Evolutionary conservation across 2,113 vertebrate genomes (phyloP).

Genomic region (Chloebia gouldiae): DNA sequence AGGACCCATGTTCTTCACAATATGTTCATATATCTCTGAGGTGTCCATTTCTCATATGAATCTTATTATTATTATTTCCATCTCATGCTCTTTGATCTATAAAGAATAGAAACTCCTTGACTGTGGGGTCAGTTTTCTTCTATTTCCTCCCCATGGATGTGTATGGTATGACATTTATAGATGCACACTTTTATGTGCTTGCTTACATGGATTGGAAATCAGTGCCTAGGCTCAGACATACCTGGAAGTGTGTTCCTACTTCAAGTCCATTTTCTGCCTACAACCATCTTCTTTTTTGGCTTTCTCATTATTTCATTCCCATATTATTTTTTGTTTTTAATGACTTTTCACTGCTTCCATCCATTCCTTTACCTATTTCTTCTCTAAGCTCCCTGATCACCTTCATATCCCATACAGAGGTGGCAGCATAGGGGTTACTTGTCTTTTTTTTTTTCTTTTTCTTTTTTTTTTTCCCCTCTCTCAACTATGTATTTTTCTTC

Average conservation of each 20-base stretch:
- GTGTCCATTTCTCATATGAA: background rate
- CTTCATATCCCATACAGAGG: background rate
- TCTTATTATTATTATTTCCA: background rate
- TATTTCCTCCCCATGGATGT: background rate
- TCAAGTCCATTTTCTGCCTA: background rate
- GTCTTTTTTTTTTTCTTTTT: background rate
- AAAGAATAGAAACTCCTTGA: background rate
- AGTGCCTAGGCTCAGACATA: background rate
- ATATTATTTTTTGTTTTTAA: background rate
- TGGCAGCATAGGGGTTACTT: background rate
- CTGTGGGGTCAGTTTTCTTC: background rate
- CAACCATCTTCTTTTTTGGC: background rate
- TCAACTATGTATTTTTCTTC: background rate
- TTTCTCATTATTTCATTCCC: background rate
- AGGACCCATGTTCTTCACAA: background rate
- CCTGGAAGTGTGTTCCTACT: background rate
- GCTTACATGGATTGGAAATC: background rate
- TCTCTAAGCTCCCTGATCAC: background rate
- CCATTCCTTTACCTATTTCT: background rate
- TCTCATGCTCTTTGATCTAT: background rate
- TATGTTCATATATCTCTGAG: background rate
- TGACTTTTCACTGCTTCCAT: background rate
- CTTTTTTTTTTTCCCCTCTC: background rate
- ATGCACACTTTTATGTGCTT: background rate
- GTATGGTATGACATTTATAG: background rate